Percentiles rank a stretch among this genome's conserved stretches.
Conservation (phyloP, 2,113 vertebrate genomes). For the Sminthopsis crassicaudata region DNA sequence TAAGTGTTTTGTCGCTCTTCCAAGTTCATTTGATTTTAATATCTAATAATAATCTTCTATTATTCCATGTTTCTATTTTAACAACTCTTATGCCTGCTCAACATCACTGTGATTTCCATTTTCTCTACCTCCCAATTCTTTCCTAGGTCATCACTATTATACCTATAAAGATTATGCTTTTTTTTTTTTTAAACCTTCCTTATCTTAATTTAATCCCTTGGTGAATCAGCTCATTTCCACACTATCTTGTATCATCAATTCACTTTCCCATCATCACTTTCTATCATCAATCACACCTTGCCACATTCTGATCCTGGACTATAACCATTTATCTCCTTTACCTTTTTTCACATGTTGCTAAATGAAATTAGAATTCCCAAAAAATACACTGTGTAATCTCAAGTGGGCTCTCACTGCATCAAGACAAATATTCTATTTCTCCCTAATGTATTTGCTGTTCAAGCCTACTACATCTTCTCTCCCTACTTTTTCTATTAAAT, state of each 20-base stretch:
- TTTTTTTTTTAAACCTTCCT: not conserved
- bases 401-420: not conserved
- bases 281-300: not conserved
- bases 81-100: not conserved
- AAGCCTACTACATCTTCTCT: not conserved
- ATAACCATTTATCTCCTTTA: not conserved
- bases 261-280: not conserved
- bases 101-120: not conserved
- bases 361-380: not conserved
- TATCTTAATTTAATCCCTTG: not conserved
- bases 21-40: not conserved
- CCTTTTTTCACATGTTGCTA: not conserved
- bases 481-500: not conserved
- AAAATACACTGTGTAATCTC: not conserved
- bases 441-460: not conserved
- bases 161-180: not conserved
- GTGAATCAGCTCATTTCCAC: not conserved
- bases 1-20: not conserved
- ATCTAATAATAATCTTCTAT: not conserved
- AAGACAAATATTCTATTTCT: not conserved
- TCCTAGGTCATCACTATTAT: not conserved
- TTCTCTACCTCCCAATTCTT: not conserved
- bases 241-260: not conserved
- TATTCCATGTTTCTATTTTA: not conserved
- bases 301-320: not conserved